Conservation (phyloP, 2,888 invertebrate species). For the Scaptomyza cyrtandrae region DNA sequence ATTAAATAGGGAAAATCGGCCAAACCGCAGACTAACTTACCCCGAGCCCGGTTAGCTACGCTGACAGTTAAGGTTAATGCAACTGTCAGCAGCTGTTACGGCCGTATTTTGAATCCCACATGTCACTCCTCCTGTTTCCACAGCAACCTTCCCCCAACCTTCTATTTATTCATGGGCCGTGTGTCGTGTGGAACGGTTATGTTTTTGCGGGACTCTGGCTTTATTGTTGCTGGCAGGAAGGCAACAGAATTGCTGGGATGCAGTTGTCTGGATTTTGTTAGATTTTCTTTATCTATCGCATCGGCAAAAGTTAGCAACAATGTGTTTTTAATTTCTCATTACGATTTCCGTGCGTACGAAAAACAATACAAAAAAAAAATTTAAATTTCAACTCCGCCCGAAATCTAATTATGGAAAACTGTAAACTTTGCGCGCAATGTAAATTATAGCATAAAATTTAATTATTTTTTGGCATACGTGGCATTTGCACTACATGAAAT, state of each 20-base stretch:
- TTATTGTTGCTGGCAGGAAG: conserved; percentile 1
- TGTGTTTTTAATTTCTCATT: conserved; percentile 28
- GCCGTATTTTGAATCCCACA: conserved; percentile 5
- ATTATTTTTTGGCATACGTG: conserved; percentile 30
- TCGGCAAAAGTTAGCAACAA: conserved; percentile 14
- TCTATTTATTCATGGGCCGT: background rate
- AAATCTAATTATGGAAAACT: conserved; percentile 32
- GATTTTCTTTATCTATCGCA: background rate
- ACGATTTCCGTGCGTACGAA: conserved; percentile 14
- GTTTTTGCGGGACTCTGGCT: background rate
- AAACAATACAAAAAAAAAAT: background rate
- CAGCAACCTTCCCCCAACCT: background rate
- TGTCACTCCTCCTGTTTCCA: background rate
- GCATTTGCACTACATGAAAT: conserved; percentile 17
- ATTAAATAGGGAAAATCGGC: conserved; percentile 5
- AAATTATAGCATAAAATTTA: conserved; percentile 28
- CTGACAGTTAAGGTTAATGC: conserved; percentile 51
- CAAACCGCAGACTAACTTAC: conserved; percentile 18
- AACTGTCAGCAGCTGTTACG: conserved; percentile 48
- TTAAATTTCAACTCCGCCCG: background rate
- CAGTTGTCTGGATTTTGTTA: background rate
- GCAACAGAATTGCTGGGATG: background rate
- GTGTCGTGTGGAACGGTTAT: conserved; percentile 3
- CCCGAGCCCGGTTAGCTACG: conserved; percentile 6
- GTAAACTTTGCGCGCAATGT: conserved; percentile 29